Conservation (phyloP, 1,140 invertebrate species). For the Diprion similis region DNA sequence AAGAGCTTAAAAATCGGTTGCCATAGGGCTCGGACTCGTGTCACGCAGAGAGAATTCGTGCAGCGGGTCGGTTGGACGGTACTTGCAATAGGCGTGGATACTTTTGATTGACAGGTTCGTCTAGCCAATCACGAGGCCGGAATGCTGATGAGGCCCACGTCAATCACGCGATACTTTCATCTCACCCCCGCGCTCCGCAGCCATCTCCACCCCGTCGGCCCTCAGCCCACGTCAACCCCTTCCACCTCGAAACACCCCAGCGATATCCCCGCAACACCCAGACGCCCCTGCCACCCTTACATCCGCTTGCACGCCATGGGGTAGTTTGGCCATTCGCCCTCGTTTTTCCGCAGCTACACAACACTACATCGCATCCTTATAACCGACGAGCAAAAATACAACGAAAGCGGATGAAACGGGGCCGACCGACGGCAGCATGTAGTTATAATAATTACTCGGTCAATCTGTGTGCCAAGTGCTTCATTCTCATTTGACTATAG, state of each 20-base stretch:
- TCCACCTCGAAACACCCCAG: constrained; percentile 13
- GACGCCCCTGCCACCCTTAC: constrained; percentile 42
- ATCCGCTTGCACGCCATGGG: constrained; percentile 51
- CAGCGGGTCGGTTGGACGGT: background rate
- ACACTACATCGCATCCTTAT: constrained; percentile 32
- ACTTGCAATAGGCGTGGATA: constrained; percentile 53
- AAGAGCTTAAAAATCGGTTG: background rate
- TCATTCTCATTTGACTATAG: too few species aligned
- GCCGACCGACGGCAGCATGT: background rate
- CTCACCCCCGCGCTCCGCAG: constrained; percentile 30
- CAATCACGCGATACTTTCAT: constrained; percentile 57
- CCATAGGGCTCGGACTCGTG: background rate
- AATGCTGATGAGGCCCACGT: constrained; percentile 63
- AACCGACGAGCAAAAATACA: background rate
- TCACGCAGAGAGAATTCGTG: background rate
- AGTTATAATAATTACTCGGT: background rate
- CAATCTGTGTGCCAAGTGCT: too few species aligned
- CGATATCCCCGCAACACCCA: background rate
- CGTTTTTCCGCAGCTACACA: constrained; percentile 23
- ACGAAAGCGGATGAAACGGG: background rate
- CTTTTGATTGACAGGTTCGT: constrained; percentile 61
- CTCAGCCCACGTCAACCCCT: constrained; percentile 21
- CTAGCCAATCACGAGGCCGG: constrained; percentile 60
- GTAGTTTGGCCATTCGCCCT: constrained; percentile 44
- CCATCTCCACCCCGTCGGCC: constrained; percentile 21